A percentile compares a stretch with the other conserved stretches of the same genome.
These are phyloP conservation scores for Cryptotis parvus DNA, from an alignment of 2,113 vertebrate genomes.

Conservation along the genomic window DNA sequence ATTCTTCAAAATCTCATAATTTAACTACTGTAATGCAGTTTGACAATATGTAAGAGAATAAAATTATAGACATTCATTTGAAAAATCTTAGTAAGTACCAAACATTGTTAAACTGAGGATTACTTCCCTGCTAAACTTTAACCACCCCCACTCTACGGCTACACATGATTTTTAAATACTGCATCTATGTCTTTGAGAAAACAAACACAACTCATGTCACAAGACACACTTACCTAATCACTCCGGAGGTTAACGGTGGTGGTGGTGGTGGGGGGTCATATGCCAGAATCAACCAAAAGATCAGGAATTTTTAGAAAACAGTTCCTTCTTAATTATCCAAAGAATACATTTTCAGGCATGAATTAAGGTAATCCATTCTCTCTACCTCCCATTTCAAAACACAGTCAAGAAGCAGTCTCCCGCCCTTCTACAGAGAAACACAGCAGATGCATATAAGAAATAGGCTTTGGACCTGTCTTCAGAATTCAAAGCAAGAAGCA, in stretches of 20 bases:
- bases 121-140: slow-evolving; percentile 83
- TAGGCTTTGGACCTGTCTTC: slow-evolving; percentile 76
- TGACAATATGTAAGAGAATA: slow-evolving; percentile 47
- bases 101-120: slow-evolving; percentile 73
- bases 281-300: slow-evolving; percentile 83
- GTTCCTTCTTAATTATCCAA: slow-evolving; percentile 82
- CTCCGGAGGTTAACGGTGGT: slow-evolving; percentile 83
- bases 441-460: slow-evolving; percentile 83
- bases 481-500: slow-evolving; percentile 84
- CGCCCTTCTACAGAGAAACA: slow-evolving; percentile 80
- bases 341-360: slow-evolving; percentile 84
- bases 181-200: slow-evolving; percentile 66
- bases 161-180: slow-evolving; percentile 65
- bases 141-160: slow-evolving; percentile 46
- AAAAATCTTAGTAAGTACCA: slow-evolving; percentile 84
- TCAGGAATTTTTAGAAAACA: slow-evolving; percentile 81
- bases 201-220: slow-evolving; percentile 78
- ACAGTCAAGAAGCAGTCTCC: slow-evolving; percentile 81
- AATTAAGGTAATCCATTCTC: slow-evolving; percentile 83
- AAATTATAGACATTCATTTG: slow-evolving; percentile 58
- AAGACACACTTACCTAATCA: slow-evolving; percentile 87
- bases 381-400: slow-evolving; percentile 85
- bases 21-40: slow-evolving; percentile 68
- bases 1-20: slow-evolving; percentile 13
- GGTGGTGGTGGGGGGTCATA: slow-evolving; percentile 84